Evolutionary conservation across 2,113 vertebrate genomes (phyloP).

Genomic region (Fukomys damarensis): DNA sequence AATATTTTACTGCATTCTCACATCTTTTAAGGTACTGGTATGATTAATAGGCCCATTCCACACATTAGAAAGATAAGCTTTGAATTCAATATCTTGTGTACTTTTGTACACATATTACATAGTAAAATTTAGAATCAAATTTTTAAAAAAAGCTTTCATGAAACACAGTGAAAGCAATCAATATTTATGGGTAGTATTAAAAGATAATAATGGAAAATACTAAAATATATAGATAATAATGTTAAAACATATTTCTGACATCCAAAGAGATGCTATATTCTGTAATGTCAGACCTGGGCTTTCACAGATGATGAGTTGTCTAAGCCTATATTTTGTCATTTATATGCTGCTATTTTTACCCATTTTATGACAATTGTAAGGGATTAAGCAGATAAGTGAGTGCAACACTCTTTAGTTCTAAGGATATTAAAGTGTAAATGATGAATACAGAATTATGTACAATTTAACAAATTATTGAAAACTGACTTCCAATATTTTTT

Average conservation of each 20-base stretch:
- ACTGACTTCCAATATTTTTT: not conserved
- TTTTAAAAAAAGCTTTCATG: not conserved
- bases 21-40: not conserved
- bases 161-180: not conserved
- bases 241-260: not conserved
- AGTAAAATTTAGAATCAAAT: slow-evolving; percentile 21
- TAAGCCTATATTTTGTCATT: not conserved
- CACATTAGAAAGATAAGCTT: not conserved
- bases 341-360: not conserved
- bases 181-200: not conserved
- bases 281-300: not conserved
- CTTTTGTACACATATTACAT: not conserved
- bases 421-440: not conserved
- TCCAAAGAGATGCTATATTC: not conserved
- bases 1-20: not conserved
- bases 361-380: not conserved
- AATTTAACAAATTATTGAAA: not conserved
- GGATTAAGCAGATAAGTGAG: not conserved
- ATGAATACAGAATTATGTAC: not conserved
- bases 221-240: not conserved
- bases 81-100: not conserved
- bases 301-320: not conserved
- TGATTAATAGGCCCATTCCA: not conserved
- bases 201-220: not conserved
- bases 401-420: not conserved